A percentile compares a stretch with the other conserved stretches of the same genome.
phyloP scores from a whole-genome alignment of 2,797 vertebrate species.

The Enteromius radiatus region DNA sequence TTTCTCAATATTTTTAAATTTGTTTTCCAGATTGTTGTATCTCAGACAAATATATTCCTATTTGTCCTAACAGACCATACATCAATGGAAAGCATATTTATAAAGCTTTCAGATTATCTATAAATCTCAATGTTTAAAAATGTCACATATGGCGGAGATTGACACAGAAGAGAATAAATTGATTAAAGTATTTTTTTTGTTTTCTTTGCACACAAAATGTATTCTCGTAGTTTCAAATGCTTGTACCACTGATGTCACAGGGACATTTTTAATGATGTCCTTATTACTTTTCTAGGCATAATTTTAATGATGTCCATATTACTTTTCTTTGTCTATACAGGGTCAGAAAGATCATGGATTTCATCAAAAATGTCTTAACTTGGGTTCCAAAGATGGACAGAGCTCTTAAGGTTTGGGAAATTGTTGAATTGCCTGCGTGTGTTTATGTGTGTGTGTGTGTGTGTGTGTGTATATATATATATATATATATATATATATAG shows the following conservation, averaged over 20 bases:
- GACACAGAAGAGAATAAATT: not conserved
- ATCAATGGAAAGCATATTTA: not conserved
- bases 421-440: too few species aligned
- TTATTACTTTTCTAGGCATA: too few species aligned
- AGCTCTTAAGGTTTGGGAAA: too few species aligned
- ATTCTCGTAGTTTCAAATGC: not conserved
- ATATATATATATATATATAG: too few species aligned
- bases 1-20: too few species aligned
- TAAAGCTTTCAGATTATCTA: not conserved
- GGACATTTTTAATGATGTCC: not conserved
- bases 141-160: not conserved
- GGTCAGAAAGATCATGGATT: too few species aligned
- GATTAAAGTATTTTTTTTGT: not conserved
- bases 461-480: too few species aligned
- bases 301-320: not conserved
- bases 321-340: too few species aligned
- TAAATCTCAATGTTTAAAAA: not conserved
- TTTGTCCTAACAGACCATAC: not conserved
- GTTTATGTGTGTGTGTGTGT: too few species aligned
- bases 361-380: too few species aligned
- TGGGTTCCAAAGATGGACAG: too few species aligned
- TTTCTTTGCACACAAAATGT: not conserved
- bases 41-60: too few species aligned
- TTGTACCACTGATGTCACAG: not conserved
- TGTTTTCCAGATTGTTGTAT: not conserved